Percentiles rank a stretch among this genome's conserved stretches.
phyloP scores from a whole-genome alignment of 2,113 vertebrate species.

The Hemibagrus wyckioides region DNA sequence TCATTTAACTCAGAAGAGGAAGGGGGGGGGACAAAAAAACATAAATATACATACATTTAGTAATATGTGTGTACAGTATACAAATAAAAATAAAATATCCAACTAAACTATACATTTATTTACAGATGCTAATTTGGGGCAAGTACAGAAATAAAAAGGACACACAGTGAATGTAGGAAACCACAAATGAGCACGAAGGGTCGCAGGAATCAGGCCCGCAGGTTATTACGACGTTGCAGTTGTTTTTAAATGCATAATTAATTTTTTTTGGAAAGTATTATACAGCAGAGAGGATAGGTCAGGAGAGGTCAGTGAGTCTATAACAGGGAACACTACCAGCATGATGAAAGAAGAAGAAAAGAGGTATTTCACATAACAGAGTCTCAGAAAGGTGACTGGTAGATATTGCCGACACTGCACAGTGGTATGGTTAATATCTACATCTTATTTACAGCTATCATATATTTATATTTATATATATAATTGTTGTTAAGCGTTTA shows the following conservation, averaged over 20 bases:
- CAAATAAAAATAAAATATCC: conserved; percentile 14
- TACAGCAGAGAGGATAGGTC: neutral
- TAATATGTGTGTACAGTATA: conserved; percentile 43
- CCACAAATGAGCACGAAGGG: neutral
- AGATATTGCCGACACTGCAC: conserved; percentile 41
- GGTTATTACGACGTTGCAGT: neutral
- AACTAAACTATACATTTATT: conserved; percentile 41
- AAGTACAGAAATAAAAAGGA: conserved; percentile 2
- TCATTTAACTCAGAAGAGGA: neutral
- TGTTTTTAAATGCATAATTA: conserved; percentile 24
- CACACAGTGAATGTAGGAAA: conserved; percentile 10
- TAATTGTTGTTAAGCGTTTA: neutral
- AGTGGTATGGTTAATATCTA: conserved; percentile 50
- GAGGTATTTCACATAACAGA: conserved; percentile 21
- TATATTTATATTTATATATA: too few species aligned
- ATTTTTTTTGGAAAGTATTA: neutral
- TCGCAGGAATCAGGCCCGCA: neutral
- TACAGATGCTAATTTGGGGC: conserved; percentile 21
- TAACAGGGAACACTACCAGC: conserved; percentile 2
- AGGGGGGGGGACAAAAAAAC: conserved; percentile 27
- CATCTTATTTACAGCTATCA: conserved; percentile 18
- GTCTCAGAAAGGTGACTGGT: conserved; percentile 14
- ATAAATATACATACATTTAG: conserved; percentile 41
- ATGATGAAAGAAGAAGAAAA: neutral
- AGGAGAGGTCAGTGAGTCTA: neutral